A percentile compares a stretch with the other conserved stretches of the same genome.
Conservation (phyloP, 2,797 vertebrate species). For the Staurois parvus region DNA sequence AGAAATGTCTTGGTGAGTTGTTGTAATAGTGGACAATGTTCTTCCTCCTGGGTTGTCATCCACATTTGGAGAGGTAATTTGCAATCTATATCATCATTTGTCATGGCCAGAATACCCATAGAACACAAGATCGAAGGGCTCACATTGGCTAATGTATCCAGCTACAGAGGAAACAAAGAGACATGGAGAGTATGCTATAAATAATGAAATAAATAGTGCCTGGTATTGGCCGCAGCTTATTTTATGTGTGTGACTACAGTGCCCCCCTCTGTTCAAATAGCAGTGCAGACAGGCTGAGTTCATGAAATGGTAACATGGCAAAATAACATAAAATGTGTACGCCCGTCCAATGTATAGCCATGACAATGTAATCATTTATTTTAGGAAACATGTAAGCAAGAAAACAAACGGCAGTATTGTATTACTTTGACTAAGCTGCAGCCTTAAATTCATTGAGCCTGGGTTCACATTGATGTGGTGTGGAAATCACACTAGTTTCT, state of each 20-base stretch:
- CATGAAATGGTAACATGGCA: not conserved
- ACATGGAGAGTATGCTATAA: not conserved
- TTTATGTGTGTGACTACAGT: constrained; percentile 67
- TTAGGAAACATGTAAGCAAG: not conserved
- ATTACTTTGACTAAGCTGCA: too few species aligned
- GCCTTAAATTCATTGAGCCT: too few species aligned
- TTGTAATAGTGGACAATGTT: not conserved
- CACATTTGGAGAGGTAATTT: constrained; percentile 48
- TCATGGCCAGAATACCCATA: constrained; percentile 49
- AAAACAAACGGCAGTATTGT: too few species aligned
- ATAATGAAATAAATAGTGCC: not conserved
- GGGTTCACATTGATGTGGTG: too few species aligned
- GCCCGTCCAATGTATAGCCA: not conserved
- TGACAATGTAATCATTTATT: not conserved
- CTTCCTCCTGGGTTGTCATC: constrained; percentile 11
- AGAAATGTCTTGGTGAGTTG: constrained; percentile 4
- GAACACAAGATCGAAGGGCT: constrained; percentile 50
- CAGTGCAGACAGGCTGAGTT: not conserved
- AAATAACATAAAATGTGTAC: not conserved
- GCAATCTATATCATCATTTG: constrained; percentile 43
- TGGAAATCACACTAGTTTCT: too few species aligned
- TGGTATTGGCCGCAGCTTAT: not conserved
- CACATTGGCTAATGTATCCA: constrained; percentile 55
- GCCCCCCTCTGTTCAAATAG: constrained; percentile 71
- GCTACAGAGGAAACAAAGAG: constrained; percentile 39